phyloP scores from a whole-genome alignment of 1,140 invertebrate genomes.

The Arctopsyche grandis region DNA sequence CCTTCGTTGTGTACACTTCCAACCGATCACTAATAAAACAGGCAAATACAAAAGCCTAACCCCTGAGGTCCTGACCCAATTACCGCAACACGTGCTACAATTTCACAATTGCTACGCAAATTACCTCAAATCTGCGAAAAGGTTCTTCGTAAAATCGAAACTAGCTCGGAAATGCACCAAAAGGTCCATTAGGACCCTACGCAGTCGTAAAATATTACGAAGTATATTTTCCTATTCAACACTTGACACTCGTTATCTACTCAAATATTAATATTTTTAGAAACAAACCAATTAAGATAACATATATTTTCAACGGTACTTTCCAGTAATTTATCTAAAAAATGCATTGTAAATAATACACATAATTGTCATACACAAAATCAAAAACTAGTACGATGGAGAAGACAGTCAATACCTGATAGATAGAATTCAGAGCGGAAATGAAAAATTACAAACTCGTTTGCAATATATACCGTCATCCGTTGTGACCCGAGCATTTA shows the following conservation, averaged over 20 bases:
- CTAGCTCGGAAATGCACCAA: neutral
- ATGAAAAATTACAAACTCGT: neutral
- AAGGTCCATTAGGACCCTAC: neutral
- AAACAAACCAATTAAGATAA: too few species aligned
- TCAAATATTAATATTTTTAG: too few species aligned
- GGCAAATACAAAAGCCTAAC: constrained; percentile 1
- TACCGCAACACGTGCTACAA: neutral
- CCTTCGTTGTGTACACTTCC: neutral
- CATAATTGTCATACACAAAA: neutral
- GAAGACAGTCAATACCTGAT: neutral
- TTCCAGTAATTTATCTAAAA: neutral
- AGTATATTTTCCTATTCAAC: neutral
- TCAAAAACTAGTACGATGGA: neutral
- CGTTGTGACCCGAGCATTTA: too few species aligned
- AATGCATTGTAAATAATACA: neutral
- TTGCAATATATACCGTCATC: too few species aligned
- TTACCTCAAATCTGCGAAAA: neutral
- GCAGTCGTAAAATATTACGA: neutral
- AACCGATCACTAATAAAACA: neutral
- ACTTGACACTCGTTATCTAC: neutral
- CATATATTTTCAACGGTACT: too few species aligned
- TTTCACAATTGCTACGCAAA: constrained; percentile 6
- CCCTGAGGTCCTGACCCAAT: neutral
- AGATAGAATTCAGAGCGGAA: constrained; percentile 1
- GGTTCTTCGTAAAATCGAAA: neutral